A percentile compares a stretch with the other conserved stretches of the same genome.
These are phyloP conservation scores for Clavelina lepadiformis DNA, from an alignment of 23 tunicate genomes.

Conservation along the genomic window DNA sequence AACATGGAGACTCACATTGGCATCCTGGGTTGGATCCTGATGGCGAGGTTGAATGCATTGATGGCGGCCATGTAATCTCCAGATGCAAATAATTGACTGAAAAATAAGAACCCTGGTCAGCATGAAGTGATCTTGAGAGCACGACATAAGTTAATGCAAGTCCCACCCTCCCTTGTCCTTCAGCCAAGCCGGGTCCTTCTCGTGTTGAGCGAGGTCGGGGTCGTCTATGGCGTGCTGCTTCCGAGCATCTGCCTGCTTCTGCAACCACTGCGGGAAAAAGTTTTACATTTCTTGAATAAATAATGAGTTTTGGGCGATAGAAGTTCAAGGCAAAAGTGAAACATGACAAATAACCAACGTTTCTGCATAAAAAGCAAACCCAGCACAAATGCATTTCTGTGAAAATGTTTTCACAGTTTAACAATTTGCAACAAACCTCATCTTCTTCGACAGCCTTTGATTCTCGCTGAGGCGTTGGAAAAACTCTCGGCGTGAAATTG, in stretches of 20 bases:
- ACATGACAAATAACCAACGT: too few species aligned
- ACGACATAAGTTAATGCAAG: background rate
- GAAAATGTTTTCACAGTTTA: background rate
- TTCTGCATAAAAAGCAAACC: too few species aligned
- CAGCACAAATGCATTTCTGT: background rate
- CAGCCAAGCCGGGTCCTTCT: slow-evolving; percentile 92
- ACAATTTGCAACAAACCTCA: slow-evolving; percentile 26
- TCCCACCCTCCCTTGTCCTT: slow-evolving; percentile 74
- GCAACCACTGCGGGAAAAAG: slow-evolving; percentile 57
- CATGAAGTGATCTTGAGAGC: too few species aligned
- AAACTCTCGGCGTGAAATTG: slow-evolving; percentile 76
- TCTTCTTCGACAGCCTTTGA: slow-evolving; percentile 83
- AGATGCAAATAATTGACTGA: slow-evolving; percentile 45
- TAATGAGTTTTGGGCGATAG: background rate
- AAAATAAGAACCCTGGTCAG: background rate
- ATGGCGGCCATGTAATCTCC: slow-evolving; percentile 67
- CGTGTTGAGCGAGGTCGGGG: slow-evolving; percentile 81
- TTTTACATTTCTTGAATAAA: background rate
- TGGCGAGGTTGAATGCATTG: slow-evolving; percentile 87
- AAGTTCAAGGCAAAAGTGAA: background rate
- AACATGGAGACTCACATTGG: slow-evolving; percentile 29
- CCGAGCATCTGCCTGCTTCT: slow-evolving; percentile 89
- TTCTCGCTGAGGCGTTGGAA: slow-evolving; percentile 97
- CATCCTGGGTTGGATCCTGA: slow-evolving; percentile 74
- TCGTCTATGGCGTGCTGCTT: slow-evolving; percentile 54